Evolutionary conservation across 2,888 invertebrate genomes (phyloP), one percentile per base, ranked within the genome.

Genomic region (Myopa testacea): DNA sequence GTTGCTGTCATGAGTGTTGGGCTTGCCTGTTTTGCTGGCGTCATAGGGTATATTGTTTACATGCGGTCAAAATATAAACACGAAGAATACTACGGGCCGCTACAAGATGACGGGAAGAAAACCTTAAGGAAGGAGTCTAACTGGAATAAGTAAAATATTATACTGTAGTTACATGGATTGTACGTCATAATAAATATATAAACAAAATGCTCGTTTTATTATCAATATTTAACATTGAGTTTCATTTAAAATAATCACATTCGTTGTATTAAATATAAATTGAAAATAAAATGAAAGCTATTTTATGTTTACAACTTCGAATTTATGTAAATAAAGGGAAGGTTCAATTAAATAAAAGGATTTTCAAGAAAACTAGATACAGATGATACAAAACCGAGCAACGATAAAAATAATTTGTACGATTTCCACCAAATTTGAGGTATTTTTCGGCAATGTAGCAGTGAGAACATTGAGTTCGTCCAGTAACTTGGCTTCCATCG

Each of bases 1-100:
- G 93, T 94, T 83, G 91, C 94, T 4, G 92, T 96, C 81, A 97
- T 97, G 97, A 93, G 92, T 52, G 85, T 96, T 80, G 97, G 97
- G 68, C 85, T 94, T n/a, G 89, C 93, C 70, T 94, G 94, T 74
- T 93, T 97, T 85, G 90, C 93, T 16, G 90, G 94, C 19, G 94
- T 95, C 82, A 88, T 94, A 76, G 95, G 94, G 14, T 97, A 97
- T 86, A 93, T 98, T 55, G 91, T 93, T 4, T 97, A 97, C 85
- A 96, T 97, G 95, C 92, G 95, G 81, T 91, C 92, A 74, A 94
- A 94, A 88, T 95, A 95, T 87, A 94, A 95, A 89, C 91, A 91
- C 40, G 91, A 94, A 89, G 94, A 95, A 63, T 95, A 94, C 86
- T 96, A 96, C 89, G 90, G 94, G 45, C 95, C 96, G 1, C 90